Evolutionary conservation across 2,888 invertebrate genomes (phyloP).

Genomic region (Idaea straminata): DNA sequence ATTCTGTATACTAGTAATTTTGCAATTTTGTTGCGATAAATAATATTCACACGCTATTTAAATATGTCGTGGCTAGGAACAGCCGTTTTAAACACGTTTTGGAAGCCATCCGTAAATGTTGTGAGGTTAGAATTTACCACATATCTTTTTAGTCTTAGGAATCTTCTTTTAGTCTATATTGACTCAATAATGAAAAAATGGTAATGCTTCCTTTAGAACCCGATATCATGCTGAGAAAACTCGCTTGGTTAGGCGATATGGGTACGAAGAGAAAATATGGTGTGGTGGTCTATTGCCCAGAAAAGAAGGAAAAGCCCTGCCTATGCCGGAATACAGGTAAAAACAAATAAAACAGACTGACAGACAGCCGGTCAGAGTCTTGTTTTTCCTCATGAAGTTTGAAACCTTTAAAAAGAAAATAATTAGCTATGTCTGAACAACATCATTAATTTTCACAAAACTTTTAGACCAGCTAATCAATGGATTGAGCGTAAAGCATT

Average conservation of each 20-base stretch:
- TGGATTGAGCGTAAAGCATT: constrained; percentile 90
- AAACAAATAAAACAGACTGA: constrained; percentile 4
- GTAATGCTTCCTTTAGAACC: constrained; percentile 47
- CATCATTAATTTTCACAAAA: background rate
- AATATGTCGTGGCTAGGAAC: constrained; percentile 61
- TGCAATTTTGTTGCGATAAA: background rate
- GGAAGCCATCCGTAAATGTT: constrained; percentile 60
- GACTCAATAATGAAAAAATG: background rate
- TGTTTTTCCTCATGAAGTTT: too few relatives aligned
- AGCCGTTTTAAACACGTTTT: constrained; percentile 54
- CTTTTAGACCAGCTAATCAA: constrained; percentile 82
- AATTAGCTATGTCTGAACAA: too few relatives aligned
- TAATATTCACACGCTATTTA: background rate
- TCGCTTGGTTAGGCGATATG: constrained; percentile 83
- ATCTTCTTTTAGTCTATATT: constrained; percentile 5
- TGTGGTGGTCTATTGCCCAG: constrained; percentile 86
- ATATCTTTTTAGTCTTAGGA: constrained; percentile 2
- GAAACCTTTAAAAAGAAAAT: too few relatives aligned
- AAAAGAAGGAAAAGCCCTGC: constrained; percentile 72
- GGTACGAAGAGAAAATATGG: constrained; percentile 85
- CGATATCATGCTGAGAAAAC: constrained; percentile 83
- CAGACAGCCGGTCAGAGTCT: too few relatives aligned
- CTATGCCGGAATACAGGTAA: constrained; percentile 84
- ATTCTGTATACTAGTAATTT: background rate
- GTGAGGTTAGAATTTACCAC: constrained; percentile 57